Evolutionary conservation across 2,797 vertebrate species (phyloP).

Genomic region (Alosa sapidissima): DNA sequence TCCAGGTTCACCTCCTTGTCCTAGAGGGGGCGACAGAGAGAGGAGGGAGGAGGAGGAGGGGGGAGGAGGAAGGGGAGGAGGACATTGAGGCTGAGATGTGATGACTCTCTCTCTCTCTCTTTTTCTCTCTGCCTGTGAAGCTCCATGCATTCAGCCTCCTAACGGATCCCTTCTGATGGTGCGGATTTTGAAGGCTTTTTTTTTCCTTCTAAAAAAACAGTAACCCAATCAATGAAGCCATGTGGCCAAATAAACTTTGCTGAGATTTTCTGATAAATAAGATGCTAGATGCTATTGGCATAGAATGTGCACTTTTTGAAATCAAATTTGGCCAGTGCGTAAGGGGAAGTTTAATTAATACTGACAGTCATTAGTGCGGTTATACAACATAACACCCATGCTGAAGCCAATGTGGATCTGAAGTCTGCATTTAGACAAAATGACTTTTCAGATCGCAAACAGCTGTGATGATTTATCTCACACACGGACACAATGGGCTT

Average conservation of each 20-base stretch:
- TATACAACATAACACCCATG: constrained; percentile 23
- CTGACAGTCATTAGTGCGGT: background rate
- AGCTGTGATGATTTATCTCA: background rate
- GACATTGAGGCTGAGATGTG: constrained; percentile 75
- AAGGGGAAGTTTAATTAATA: constrained; percentile 43
- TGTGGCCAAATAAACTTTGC: constrained; percentile 46
- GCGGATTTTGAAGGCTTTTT: constrained; percentile 24
- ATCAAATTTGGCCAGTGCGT: constrained; percentile 73
- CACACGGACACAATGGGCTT: background rate
- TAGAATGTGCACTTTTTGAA: constrained; percentile 69
- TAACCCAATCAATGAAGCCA: constrained; percentile 25
- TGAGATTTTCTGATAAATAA: constrained; percentile 46
- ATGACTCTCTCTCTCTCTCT: constrained; percentile 36
- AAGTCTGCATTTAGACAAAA: background rate
- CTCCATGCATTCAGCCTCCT: constrained; percentile 47
- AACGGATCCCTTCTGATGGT: background rate
- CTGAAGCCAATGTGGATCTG: constrained; percentile 56
- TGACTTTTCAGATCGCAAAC: background rate
- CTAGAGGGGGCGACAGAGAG: constrained; percentile 60
- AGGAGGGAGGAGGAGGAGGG: constrained; percentile 52
- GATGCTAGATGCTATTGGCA: constrained; percentile 37
- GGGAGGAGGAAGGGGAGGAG: constrained; percentile 55
- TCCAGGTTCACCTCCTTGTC: constrained; percentile 92
- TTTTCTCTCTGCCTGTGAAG: constrained; percentile 45
- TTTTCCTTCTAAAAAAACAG: constrained; percentile 30